Base-by-base conservation (phyloP, 2,888 invertebrate genomes). In the Theristus sp. region DNA sequence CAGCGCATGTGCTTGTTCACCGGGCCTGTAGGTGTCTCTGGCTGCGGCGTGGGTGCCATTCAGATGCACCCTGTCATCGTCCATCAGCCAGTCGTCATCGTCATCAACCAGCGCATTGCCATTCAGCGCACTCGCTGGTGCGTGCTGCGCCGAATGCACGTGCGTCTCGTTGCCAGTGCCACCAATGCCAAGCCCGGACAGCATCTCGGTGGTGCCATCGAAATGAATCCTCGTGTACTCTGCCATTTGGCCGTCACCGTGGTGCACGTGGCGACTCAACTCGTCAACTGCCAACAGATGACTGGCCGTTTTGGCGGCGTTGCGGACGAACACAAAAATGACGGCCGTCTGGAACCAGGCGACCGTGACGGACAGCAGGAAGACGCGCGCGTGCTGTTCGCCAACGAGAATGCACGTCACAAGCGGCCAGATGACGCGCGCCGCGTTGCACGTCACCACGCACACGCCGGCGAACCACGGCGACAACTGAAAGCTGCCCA, bases 161-260 rank as follows among this genome's bases (percentile, higher is more conserved):
- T 6, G 17, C 38, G 38, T 38, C 38, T 17, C 38, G 38, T 17
- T 17, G 17, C 38, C 38, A 38, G 3, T n/a, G 38, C 38, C 38
- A 38, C 38, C 38, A 38, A 3, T n/a, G 49, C 6, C n/a, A 3
- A 49, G n/a, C 3, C 55, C 55, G 28, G 29, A 3, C 55, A 55
- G 29, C 55, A 17, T 24, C 31, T 56, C 56, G n/a, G 29, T 56
- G 30, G 29, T 24, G 13, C 13, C 25, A 24, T 56, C 56, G 31
- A 56, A 56, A 20, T 56, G 56, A 10, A 56, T 56, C 3, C 54
- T 3, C 54, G 54, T 54, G 54, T 54, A 54, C 27, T 54, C 54
- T n/a, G n/a, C n/a, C n/a, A n/a, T n/a, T 3, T 49, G 49, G 49
- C 49, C 49, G n/a, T 49, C 49, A 25, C 24, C 24, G 10, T 17